Evolutionary conservation across 2,888 invertebrate species (phyloP).

Genomic region (Siphonodentalium dalli): DNA sequence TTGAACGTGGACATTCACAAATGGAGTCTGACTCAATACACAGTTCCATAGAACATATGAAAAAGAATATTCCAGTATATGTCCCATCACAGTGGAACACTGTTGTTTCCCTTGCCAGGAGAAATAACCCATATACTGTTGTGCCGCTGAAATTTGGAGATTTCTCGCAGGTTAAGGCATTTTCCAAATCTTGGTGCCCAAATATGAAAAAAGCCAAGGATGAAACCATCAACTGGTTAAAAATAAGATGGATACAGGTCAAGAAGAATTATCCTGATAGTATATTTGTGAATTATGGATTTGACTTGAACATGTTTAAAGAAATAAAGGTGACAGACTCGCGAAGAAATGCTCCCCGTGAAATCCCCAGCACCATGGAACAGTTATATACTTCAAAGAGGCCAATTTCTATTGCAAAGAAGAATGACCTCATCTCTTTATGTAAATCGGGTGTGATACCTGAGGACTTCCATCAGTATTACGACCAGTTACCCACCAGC

Average conservation of each 20-base stretch:
- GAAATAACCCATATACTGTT: constrained; percentile 23
- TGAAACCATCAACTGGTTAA: constrained; percentile 18
- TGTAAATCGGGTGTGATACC: too few relatives aligned
- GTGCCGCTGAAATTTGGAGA: constrained; percentile 23
- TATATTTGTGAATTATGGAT: constrained; percentile 15
- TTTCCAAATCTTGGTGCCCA: constrained; percentile 1
- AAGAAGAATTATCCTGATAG: constrained; percentile 7
- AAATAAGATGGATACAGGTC: constrained; percentile 14
- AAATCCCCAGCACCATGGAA: too few relatives aligned
- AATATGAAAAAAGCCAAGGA: constrained; percentile 12
- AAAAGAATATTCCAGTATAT: constrained; percentile 16
- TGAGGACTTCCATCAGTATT: too few relatives aligned
- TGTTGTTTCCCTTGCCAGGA: constrained; percentile 14
- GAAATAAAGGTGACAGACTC: too few relatives aligned
- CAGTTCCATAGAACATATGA: constrained; percentile 20
- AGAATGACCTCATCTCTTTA: too few relatives aligned
- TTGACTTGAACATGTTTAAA: too few relatives aligned
- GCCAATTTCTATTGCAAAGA: too few relatives aligned
- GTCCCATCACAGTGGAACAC: constrained; percentile 24
- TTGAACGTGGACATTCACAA: constrained; percentile 26
- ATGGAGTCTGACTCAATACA: constrained; percentile 29
- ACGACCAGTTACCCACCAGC: too few relatives aligned
- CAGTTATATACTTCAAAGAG: too few relatives aligned
- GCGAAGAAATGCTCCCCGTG: too few relatives aligned
- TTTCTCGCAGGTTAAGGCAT: constrained; percentile 15